Conservation (phyloP, 2,113 vertebrate species). For the Eidolon helvum region DNA sequence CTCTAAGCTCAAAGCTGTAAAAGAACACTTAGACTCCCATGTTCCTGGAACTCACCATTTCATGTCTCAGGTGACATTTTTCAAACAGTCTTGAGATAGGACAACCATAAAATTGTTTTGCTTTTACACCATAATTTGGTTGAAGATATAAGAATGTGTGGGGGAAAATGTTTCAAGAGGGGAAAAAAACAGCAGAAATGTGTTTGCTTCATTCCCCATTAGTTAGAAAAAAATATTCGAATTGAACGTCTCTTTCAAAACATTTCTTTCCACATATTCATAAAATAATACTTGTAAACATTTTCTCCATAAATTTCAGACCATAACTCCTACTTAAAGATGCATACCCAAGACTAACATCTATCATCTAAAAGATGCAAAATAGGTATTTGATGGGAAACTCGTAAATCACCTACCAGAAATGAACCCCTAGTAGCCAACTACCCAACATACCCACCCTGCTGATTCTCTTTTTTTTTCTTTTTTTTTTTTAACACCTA, state of each 20-base stretch:
- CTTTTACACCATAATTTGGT: not conserved
- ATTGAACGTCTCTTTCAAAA: not conserved
- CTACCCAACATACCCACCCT: not conserved
- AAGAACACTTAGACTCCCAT: not conserved
- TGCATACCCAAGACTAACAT: not conserved
- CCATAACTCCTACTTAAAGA: not conserved
- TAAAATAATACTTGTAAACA: conserved; percentile 8
- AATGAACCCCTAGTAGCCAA: not conserved
- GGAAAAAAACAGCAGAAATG: not conserved
- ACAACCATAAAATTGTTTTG: not conserved
- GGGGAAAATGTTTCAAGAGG: not conserved
- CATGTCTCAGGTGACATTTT: not conserved
- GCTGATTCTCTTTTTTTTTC: not conserved
- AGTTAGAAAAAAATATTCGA: not conserved
- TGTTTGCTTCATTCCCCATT: not conserved
- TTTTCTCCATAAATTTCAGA: not conserved
- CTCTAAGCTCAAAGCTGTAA: not conserved
- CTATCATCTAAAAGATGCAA: not conserved
- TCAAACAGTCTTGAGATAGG: not conserved
- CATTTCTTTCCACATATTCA: not conserved
- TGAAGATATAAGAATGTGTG: not conserved
- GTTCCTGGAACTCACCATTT: not conserved
- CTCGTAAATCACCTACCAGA: not conserved
- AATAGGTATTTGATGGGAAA: not conserved
- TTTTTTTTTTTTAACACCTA: too few species aligned